These are phyloP conservation scores for Coryphaenoides rupestris DNA, from an alignment of 2,113 vertebrate species.

Conservation along the genomic window DNA sequence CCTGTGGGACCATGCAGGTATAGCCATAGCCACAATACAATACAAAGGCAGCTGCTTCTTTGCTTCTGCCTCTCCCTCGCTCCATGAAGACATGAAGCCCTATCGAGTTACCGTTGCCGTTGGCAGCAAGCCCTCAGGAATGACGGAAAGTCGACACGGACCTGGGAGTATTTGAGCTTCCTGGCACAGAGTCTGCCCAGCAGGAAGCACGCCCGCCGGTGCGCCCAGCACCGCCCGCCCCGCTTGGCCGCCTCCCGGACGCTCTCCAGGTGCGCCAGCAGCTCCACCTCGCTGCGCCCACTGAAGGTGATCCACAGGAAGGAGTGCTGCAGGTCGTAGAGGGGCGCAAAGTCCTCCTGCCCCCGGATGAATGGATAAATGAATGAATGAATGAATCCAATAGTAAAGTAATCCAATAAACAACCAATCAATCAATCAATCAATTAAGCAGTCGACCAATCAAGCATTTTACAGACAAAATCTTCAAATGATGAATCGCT, in stretches of 20 bases:
- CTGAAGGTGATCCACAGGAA: slow-evolving; percentile 84
- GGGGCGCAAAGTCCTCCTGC: slow-evolving; percentile 76
- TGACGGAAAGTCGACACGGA: slow-evolving; percentile 13
- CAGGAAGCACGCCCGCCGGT: slow-evolving; percentile 88
- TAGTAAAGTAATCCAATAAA: neutral
- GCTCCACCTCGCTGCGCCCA: slow-evolving; percentile 81
- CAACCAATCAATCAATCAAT: neutral
- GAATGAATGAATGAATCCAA: neutral
- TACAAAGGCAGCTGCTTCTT: no score
- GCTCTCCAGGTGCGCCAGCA: slow-evolving; percentile 81
- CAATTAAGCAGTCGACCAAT: neutral
- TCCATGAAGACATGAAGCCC: no score
- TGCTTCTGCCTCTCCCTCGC: no score
- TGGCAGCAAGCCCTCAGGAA: no score
- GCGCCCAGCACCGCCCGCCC: slow-evolving; percentile 82
- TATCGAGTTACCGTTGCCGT: no score
- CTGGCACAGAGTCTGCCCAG: slow-evolving; percentile 86
- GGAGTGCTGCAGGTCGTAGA: slow-evolving; percentile 88
- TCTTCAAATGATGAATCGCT: no score
- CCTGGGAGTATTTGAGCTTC: slow-evolving; percentile 86
- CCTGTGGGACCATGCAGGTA: no score
- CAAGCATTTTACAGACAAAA: neutral
- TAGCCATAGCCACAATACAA: no score
- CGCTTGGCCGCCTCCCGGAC: slow-evolving; percentile 89
- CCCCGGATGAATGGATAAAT: neutral